Base-by-base conservation (phyloP, 2,113 vertebrate species). In the Phrynocephalus versicolor region DNA sequence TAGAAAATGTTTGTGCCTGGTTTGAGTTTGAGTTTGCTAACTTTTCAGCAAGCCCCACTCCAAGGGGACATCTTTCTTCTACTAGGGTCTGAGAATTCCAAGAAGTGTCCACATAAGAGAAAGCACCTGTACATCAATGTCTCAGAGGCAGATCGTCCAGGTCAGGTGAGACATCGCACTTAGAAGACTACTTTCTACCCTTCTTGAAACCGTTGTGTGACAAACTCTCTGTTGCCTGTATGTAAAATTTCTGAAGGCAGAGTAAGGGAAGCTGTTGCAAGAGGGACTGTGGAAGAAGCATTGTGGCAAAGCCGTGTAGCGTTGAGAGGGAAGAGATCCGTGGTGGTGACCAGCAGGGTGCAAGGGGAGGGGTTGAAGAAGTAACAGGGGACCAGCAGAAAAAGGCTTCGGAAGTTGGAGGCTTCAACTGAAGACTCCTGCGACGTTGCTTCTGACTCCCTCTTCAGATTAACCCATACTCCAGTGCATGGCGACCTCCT, bases 401-500 rank as follows among this genome's bases (percentile, higher is more conserved):
- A n/a, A n/a, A 33, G 13, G 76, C 67, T 18, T 74, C 65, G 55
- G 19, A 0, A 45, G 30, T n/a, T 35, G 41, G 55, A 7, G 33
- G 1, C 39, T 69, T 64, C 0, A 2, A n/a, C 21, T 0, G 23
- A 30, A 51, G 19, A 6, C 57, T 25, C 37, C 39, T 67, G 37
- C n/a, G 27, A 7, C 1, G 14, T 81, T 45, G 7, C 2, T 1
- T 81, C 77, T 80, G 12, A 0, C 62, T 74, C 30, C 10, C 0
- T 45, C 1, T 72, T 25, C 64, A 95, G 95, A 74, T 91, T 1
- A 92, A 95, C 97, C 97, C 89, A 96, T 99, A 96, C 98, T 99
- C 94, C 98, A 98, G 94, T 96, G 96, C n/a, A 96, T 97, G 0
- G 97, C 96, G 0, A 95, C 97, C 0, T 97, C 98, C 0, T 99